phyloP scores from a whole-genome alignment of 1,140 invertebrate species.

The Drosophila ironensis region DNA sequence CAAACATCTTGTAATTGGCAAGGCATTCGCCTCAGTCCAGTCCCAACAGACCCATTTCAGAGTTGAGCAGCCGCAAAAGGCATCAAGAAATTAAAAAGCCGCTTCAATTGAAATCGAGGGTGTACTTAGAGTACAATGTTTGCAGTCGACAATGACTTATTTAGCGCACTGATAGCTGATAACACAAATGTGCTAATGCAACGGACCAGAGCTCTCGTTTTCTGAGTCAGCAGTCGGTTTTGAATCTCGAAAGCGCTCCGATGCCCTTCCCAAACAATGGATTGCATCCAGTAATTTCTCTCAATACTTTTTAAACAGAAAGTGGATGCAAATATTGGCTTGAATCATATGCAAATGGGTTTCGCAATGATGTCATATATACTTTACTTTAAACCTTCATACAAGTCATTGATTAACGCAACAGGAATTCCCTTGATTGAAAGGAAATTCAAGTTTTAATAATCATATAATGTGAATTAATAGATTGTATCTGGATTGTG shows the following conservation, averaged over 20 bases:
- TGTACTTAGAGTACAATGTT: conserved; percentile 29
- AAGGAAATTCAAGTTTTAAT: no score
- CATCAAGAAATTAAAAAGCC: not conserved
- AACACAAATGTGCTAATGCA: conserved; percentile 30
- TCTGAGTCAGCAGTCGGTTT: conserved; percentile 2
- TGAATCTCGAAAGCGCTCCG: not conserved
- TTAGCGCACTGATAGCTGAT: conserved; percentile 44
- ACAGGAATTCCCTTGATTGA: no score
- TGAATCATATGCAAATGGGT: no score
- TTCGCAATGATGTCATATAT: no score
- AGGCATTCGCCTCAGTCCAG: conserved; percentile 21
- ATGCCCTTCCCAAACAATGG: not conserved
- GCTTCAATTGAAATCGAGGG: conserved; percentile 16
- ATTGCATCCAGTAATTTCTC: not conserved
- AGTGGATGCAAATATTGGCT: no score
- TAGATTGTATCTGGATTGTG: no score
- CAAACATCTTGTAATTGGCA: conserved; percentile 54
- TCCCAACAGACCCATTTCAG: not conserved
- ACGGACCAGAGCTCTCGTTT: not conserved
- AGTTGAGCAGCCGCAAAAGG: not conserved
- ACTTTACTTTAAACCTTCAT: no score
- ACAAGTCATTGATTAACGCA: no score
- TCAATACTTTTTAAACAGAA: no score
- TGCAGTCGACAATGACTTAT: conserved; percentile 47
- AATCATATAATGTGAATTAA: no score